Evolutionary conservation across 2,113 vertebrate genomes (phyloP), one percentile per base, ranked within the genome.

Genomic region (Saguinus imperator): DNA sequence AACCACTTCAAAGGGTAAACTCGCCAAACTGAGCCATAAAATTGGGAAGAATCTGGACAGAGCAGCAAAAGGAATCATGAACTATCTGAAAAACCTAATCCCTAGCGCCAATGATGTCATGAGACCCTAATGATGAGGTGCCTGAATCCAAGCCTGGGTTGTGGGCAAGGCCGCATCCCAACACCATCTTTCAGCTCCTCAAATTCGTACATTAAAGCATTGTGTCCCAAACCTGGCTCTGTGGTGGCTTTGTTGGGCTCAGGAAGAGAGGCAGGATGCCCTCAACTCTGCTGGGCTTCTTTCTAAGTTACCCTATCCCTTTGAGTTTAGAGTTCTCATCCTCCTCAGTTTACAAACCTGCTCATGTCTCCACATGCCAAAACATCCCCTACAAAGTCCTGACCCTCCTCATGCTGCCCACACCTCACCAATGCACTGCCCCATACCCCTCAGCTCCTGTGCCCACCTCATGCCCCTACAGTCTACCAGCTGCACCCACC

Each of bases 1-100:
- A 80, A 90, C 70, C 68, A 92, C 43, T 40, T 52, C 55, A 37
- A 94, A 96, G 76, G 48, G 18, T 83, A 95, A 90, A 48, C 57
- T 92, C 29, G 4, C 5, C 32, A 68, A 90, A 6, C 2, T 75
- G 1, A 2, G 6, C 25, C 81, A 70, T 57, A 40, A 83, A 68
- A 50, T 92, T 2, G 0, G 11, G 64, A 87, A 64, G 45, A 75
- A 73, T 27, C 11, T 95, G 80, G 50, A 89, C 29, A 89, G 94
- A 66, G 80, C n/a, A 11, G 1, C 43, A 3, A 12, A 87, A 79
- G 61, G 55, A 57, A 20, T 18, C 40, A 16, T 18, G 13, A 40
- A 32, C 35, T 29, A 20, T 45, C 35, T 45, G 10, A 23, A 89
- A 73, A 50, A 17, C 23, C 40, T 92, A 20, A 25, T 96, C 37